Base-by-base conservation (phyloP, 2,797 vertebrate species). In the Molothrus aeneus region DNA sequence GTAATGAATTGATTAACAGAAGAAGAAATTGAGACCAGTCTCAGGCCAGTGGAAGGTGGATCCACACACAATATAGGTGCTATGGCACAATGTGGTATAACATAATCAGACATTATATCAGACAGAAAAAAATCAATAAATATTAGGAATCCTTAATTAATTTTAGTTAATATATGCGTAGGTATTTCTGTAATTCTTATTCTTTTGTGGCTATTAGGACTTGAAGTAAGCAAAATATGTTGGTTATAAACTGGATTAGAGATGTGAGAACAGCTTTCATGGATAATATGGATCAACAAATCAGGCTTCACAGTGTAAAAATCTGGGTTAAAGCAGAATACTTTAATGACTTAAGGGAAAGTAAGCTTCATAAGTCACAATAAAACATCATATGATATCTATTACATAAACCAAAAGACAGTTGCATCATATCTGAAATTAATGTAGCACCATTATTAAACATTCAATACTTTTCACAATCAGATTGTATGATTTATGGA, bases 401-500 rank as follows among this genome's bases (percentile, higher is more conserved):
- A 50, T 80, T 90, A 88, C 17, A 83, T 68, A 86, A 89, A 79
- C 36, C 19, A 77, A 93, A 87, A 86, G 31, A 29, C 22, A 64
- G 14, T 80, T 90, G 42, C n/a, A 91, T 69, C 43, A 50, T 66
- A 65, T 86, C 70, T 86, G 48, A 88, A 80, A 92, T 48, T 26
- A 51, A 82, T 50, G 45, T 70, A 75, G 8, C 61, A 77, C 20
- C 22, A 59, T 80, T 93, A 86, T 72, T 82, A 92, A 95, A 91
- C 36, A 88, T 17, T 28, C 29, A 92, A 32, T 61, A 64, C 19
- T 64, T 93, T 85, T 80, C 61, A 86, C 17, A 77, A 65, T 86
- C 61, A 34, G 26, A 4, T 68, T 74, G 9, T 68, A 36, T 92
- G 82, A 95, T 95, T 96, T 94, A 90, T 89, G 42, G 56, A 92